Percentiles rank a stretch among this genome's conserved stretches.
Evolutionary conservation across 2,888 invertebrate genomes (phyloP).

Genomic region (Tachystola acroxantha): DNA sequence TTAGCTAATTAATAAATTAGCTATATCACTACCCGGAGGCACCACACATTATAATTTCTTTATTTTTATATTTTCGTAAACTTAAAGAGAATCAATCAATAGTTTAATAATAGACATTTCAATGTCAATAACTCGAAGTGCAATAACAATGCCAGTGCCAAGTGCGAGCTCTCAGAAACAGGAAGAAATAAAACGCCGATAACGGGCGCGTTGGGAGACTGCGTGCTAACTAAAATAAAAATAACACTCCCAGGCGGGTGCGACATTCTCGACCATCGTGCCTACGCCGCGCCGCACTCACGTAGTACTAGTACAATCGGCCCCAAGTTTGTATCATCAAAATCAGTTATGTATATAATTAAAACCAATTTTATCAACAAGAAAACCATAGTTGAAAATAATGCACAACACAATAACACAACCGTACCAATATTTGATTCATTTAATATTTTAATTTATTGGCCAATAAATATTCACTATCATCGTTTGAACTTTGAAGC

Average conservation of each 20-base stretch:
- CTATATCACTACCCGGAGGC: constrained; percentile 13
- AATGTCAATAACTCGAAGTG: constrained; percentile 12
- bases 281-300: not conserved
- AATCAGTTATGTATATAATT: too few species aligned
- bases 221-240: constrained; percentile 65
- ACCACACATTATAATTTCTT: constrained; percentile 4
- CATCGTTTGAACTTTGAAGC: not conserved
- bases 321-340: too few species aligned
- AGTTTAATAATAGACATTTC: constrained; percentile 6
- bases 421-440: too few species aligned
- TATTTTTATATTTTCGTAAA: not conserved
- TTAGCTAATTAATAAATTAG: constrained; percentile 37
- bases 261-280: constrained; percentile 3
- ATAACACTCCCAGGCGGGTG: constrained; percentile 61
- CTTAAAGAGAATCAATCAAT: not conserved
- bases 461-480: not conserved
- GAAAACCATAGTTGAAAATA: too few species aligned
- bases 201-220: constrained; percentile 50
- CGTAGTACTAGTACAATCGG: not conserved
- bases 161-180: constrained; percentile 53
- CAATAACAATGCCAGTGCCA: constrained; percentile 56
- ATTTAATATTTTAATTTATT: too few species aligned
- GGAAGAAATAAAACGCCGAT: constrained; percentile 58
- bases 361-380: too few species aligned
- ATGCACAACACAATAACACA: too few species aligned